Evolutionary conservation across 2,113 vertebrate genomes (phyloP).

Genomic region (Aramus guarauna): DNA sequence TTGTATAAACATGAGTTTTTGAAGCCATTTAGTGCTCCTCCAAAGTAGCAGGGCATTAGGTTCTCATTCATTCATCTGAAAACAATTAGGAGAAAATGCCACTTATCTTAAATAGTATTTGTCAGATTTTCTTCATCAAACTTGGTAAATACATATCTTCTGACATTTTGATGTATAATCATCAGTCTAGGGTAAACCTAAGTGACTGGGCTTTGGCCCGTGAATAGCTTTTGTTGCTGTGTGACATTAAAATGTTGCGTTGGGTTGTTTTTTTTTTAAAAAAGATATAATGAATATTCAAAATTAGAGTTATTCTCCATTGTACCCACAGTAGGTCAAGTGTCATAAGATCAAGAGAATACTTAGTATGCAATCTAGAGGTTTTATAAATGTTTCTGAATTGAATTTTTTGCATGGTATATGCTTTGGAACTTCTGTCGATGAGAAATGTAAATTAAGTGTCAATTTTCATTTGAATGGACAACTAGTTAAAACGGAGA

Average conservation of each 20-base stretch:
- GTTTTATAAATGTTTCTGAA: constrained; percentile 54
- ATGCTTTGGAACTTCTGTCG: background rate
- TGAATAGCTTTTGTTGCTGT: constrained; percentile 76
- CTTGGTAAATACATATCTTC: constrained; percentile 81
- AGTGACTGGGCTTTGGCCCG: constrained; percentile 78
- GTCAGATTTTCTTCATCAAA: constrained; percentile 83
- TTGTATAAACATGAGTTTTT: constrained; percentile 70
- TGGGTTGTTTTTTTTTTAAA: background rate
- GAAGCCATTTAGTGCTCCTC: constrained; percentile 70
- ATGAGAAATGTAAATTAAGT: constrained; percentile 8
- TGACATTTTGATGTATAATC: constrained; percentile 83
- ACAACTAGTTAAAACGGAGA: background rate
- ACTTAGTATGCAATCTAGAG: constrained; percentile 53
- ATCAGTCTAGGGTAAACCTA: constrained; percentile 75
- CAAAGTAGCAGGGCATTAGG: constrained; percentile 73
- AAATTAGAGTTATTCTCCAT: constrained; percentile 68
- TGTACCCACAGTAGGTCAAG: constrained; percentile 63
- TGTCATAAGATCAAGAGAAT: constrained; percentile 64
- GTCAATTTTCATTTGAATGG: constrained; percentile 3
- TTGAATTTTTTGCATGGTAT: background rate
- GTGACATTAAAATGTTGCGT: constrained; percentile 74
- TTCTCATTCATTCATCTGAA: constrained; percentile 79
- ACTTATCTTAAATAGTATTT: constrained; percentile 82
- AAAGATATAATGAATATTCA: constrained; percentile 77
- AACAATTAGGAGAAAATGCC: constrained; percentile 78